These are phyloP conservation scores for Crocuta crocuta DNA, from an alignment of 2,113 vertebrate genomes.

Conservation along the genomic window DNA sequence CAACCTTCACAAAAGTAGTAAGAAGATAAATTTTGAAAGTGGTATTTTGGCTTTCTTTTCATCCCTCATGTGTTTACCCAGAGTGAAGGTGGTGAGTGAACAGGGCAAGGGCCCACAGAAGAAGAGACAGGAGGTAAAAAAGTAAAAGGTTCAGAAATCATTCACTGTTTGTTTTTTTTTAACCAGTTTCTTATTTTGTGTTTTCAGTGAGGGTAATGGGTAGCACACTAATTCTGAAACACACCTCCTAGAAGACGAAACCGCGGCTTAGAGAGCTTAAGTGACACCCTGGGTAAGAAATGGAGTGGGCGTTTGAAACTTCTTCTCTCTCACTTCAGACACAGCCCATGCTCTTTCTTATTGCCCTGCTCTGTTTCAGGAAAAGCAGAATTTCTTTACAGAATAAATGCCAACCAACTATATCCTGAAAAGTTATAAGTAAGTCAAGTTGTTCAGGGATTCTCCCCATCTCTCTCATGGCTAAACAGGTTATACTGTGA, in stretches of 20 bases:
- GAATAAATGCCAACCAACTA: neutral
- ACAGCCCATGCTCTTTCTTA: constrained; percentile 25
- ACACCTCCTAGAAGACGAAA: constrained; percentile 16
- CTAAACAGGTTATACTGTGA: neutral
- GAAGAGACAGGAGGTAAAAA: neutral
- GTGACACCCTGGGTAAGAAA: neutral
- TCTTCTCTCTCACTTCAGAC: constrained; percentile 12
- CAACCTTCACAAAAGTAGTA: constrained; percentile 18
- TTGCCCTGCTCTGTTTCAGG: neutral
- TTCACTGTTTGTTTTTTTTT: constrained; percentile 6
- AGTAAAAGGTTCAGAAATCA: constrained; percentile 3
- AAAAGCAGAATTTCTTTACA: constrained; percentile 38
- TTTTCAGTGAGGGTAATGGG: neutral
- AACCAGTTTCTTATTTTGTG: constrained; percentile 3
- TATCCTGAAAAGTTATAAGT: neutral
- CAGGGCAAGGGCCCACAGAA: neutral
- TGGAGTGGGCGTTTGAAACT: neutral
- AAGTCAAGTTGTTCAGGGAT: neutral
- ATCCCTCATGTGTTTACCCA: neutral
- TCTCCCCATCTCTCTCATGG: neutral
- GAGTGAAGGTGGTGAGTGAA: neutral
- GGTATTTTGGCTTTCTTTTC: constrained; percentile 20
- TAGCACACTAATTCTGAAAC: neutral
- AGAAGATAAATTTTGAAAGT: neutral
- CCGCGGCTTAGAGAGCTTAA: neutral